A percentile compares a stretch with the other conserved stretches of the same genome.
phyloP scores from a whole-genome alignment of 1,140 invertebrate genomes.

The Druon quercuslanigerum region DNA sequence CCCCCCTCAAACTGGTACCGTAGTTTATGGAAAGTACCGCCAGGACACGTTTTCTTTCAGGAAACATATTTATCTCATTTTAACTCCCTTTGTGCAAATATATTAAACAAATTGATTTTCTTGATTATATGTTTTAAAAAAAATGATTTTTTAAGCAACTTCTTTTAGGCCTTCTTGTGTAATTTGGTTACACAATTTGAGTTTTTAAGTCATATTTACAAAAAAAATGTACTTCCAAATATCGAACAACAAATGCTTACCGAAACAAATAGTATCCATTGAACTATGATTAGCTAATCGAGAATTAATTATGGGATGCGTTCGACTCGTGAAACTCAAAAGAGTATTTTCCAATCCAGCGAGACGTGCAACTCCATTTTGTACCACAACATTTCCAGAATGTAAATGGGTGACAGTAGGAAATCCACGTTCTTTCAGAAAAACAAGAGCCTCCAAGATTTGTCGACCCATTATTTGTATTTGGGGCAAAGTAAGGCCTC shows the following conservation, averaged over 20 bases:
- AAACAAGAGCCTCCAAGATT: constrained; percentile 90
- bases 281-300: constrained; percentile 74
- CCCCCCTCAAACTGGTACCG: too few species aligned
- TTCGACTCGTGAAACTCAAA: constrained; percentile 84
- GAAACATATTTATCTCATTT: too few species aligned
- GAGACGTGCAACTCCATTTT: constrained; percentile 90
- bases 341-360: constrained; percentile 90
- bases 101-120: too few species aligned
- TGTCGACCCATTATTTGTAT: constrained; percentile 91
- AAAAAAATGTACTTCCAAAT: too few species aligned
- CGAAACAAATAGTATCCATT: constrained; percentile 86
- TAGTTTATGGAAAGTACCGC: too few species aligned
- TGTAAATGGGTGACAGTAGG: constrained; percentile 91
- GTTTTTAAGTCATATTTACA: too few species aligned
- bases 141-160: too few species aligned
- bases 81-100: too few species aligned
- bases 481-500: constrained; percentile 84
- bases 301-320: constrained; percentile 78
- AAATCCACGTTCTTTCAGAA: constrained; percentile 91
- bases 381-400: constrained; percentile 92
- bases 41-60: too few species aligned
- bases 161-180: too few species aligned
- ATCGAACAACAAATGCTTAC: constrained; percentile 63
- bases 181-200: too few species aligned
- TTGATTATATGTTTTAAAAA: too few species aligned